Conservation (phyloP, 2,888 invertebrate genomes). For the Hecatera dysodea region DNA sequence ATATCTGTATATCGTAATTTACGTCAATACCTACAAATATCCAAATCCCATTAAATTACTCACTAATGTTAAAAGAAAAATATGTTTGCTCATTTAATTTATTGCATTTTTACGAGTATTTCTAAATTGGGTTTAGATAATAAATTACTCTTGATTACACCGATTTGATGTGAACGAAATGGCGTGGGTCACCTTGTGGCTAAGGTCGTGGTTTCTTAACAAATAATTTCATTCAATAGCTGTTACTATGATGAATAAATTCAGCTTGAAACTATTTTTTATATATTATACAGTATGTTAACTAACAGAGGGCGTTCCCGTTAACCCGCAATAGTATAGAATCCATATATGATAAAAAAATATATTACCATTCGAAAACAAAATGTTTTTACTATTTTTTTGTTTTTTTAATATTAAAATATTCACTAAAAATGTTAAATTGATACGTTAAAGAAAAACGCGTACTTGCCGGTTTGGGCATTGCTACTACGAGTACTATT, state of each 20-base stretch:
- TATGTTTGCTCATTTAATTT: not conserved
- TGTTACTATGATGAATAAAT: not conserved
- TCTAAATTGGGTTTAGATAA: not conserved
- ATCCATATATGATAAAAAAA: no score
- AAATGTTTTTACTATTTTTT: no score
- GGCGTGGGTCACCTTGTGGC: slow-evolving; percentile 2
- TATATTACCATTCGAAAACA: no score
- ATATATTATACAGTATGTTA: no score
- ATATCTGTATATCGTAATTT: no score
- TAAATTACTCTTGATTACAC: slow-evolving; percentile 25
- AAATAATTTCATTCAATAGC: not conserved
- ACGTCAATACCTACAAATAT: not conserved
- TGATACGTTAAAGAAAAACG: no score
- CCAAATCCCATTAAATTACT: not conserved
- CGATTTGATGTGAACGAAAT: slow-evolving; percentile 4
- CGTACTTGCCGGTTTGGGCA: no score
- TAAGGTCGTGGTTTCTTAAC: not conserved
- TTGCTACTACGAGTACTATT: no score
- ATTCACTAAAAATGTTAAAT: no score
- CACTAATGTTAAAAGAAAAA: not conserved
- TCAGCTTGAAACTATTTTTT: not conserved
- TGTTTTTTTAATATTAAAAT: no score
- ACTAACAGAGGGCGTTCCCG: no score
- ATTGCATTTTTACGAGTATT: not conserved
- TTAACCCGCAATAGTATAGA: no score